These are phyloP conservation scores for Magallana gigas DNA, from an alignment of 1,140 invertebrate genomes.

Conservation along the genomic window DNA sequence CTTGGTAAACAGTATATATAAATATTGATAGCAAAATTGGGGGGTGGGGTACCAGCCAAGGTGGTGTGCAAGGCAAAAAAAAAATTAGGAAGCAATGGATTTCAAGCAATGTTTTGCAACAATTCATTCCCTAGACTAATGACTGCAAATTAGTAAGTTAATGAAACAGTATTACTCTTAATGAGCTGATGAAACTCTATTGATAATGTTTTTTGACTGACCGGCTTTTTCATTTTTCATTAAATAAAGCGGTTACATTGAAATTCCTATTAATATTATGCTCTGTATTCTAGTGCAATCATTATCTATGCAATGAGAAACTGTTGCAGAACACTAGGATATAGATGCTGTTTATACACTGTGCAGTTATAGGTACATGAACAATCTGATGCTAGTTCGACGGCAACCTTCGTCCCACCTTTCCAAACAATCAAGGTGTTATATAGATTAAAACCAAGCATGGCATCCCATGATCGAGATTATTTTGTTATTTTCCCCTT, in stretches of 20 bases:
- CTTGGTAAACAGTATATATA: slow-evolving; percentile 19
- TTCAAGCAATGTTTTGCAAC: slow-evolving; percentile 20
- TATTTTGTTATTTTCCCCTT: neutral
- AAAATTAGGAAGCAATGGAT: neutral
- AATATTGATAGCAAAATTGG: slow-evolving; percentile 1
- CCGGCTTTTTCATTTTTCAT: no score
- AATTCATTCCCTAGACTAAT: neutral
- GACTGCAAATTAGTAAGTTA: slow-evolving; percentile 18
- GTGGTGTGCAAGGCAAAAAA: slow-evolving; percentile 25
- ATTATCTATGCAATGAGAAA: neutral
- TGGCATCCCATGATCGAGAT: neutral
- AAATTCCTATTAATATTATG: neutral
- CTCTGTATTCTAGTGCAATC: neutral
- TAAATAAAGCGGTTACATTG: neutral
- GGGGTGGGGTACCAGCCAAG: slow-evolving; percentile 14
- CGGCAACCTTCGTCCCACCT: neutral
- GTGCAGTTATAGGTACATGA: slow-evolving; percentile 16
- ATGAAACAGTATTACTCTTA: neutral
- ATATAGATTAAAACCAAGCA: slow-evolving; percentile 17
- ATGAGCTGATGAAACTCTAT: neutral
- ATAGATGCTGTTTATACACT: neutral
- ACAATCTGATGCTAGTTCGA: slow-evolving; percentile 12
- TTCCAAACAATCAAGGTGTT: neutral
- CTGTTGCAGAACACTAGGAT: slow-evolving; percentile 24
- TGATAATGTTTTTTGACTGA: no score